These are phyloP conservation scores for Poeciliopsis occidentalis DNA, from an alignment of 2,113 vertebrate species.

Conservation along the genomic window DNA sequence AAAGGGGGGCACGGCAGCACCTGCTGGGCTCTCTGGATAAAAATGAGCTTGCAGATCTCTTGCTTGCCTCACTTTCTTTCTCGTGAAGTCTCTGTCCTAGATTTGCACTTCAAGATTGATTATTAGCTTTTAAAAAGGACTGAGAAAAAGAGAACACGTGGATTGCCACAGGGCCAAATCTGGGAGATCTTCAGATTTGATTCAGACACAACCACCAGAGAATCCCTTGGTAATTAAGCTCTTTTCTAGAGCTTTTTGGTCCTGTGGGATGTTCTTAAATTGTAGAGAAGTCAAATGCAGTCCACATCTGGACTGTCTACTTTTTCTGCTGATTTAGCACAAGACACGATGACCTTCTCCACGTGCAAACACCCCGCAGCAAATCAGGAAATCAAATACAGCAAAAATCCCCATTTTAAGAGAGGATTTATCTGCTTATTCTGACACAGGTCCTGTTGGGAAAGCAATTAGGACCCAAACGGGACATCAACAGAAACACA, in stretches of 20 bases:
- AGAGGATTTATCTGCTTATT: slow-evolving; percentile 23
- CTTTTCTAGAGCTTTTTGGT: neutral
- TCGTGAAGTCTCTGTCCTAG: neutral
- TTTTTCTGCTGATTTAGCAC: neutral
- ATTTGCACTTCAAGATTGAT: slow-evolving; percentile 2
- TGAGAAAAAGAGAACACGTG: neutral
- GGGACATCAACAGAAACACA: slow-evolving; percentile 18
- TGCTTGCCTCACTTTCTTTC: neutral
- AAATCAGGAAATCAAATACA: slow-evolving; percentile 5
- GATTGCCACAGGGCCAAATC: slow-evolving; percentile 4
- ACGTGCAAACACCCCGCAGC: slow-evolving; percentile 1
- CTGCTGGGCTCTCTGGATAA: slow-evolving; percentile 8
- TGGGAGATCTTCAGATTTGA: slow-evolving; percentile 9
- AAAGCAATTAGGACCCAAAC: slow-evolving; percentile 22
- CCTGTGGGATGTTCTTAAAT: neutral
- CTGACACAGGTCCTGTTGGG: neutral
- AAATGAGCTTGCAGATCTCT: neutral
- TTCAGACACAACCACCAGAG: neutral
- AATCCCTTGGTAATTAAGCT: slow-evolving; percentile 13
- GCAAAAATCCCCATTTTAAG: slow-evolving; percentile 1
- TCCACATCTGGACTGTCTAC: neutral
- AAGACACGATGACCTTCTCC: neutral
- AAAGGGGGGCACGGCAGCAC: neutral
- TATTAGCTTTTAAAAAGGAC: neutral
- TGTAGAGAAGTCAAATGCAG: neutral